Percentiles rank a stretch among this genome's conserved stretches.
phyloP scores from a whole-genome alignment of 2,113 vertebrate species.

The Eonycteris spelaea region DNA sequence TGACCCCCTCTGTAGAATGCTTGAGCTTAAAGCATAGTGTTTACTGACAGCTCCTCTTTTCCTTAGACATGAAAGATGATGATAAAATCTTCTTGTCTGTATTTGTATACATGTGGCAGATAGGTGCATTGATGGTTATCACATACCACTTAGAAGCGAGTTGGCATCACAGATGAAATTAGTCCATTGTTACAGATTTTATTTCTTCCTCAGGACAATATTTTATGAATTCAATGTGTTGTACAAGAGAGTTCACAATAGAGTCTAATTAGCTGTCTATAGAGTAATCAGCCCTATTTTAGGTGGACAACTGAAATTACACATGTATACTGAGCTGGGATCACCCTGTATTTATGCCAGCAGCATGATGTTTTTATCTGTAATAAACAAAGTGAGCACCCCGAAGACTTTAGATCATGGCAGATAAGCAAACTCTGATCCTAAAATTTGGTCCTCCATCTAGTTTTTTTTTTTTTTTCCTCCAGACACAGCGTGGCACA shows the following conservation, averaged over 20 bases:
- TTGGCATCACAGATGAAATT: background rate
- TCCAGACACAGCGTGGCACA: background rate
- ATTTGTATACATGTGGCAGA: background rate
- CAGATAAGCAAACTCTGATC: background rate
- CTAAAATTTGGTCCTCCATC: background rate
- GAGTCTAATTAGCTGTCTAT: background rate
- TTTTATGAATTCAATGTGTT: background rate
- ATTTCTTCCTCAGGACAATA: background rate
- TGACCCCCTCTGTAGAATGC: rapidly evolving
- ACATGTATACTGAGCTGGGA: background rate
- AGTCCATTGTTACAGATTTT: background rate
- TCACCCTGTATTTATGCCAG: background rate
- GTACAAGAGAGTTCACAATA: background rate
- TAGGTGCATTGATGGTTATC: background rate
- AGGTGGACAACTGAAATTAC: background rate
- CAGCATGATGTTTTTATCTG: background rate
- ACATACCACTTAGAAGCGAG: background rate
- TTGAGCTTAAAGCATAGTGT: background rate
- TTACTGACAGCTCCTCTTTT: background rate
- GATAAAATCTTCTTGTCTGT: rapidly evolving
- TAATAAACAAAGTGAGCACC: background rate
- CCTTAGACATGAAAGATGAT: background rate
- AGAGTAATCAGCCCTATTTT: background rate
- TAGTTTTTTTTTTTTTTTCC: background rate
- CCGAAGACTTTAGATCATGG: background rate